Base-by-base conservation (phyloP, 2,888 invertebrate species). In the Drosophila greeni region DNA sequence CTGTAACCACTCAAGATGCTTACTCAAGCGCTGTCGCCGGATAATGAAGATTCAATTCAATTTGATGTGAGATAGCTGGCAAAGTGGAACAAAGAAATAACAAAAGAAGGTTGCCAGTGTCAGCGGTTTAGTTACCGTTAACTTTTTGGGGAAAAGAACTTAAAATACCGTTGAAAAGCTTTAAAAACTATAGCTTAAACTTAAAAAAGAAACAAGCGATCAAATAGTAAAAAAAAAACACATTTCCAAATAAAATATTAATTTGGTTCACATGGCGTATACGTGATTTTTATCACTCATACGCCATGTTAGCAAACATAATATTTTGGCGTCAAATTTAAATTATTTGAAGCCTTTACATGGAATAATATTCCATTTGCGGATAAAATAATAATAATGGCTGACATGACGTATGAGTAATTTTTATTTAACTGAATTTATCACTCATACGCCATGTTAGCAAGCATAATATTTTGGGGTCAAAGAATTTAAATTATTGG, bases 1-100 rank as follows among this genome's bases (percentile, higher is more conserved):
- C 42, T 24, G 42, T 11, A 11, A 20, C 47, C 23, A 39, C 59
- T 59, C 37, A 45, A 45, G 24, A 59, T 59, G 45, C 60, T 60
- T 31, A 45, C 42, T 45, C 18, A 60, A 60, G 59, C 24, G 60
- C 37, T 60, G 60, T 37, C 43, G 24, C 31, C 23, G n/a, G 43
- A 60, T 60, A 59, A 60, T 60, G 45, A 59, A 60, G 59, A 60
- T 60, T 59, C 60, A 60, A 59, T 60, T 60, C 59, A 60, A 59
- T 60, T 60, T 60, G 36, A 59, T 45, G 60, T 14, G 31, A 24
- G 42, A 45, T 37, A 31, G 59, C 60, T 59, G 6, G 45, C 36
- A 60, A 37, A 59, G 20, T 20, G 55, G 55, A 53, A 56, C 55
- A 60, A 37, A 24, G 60, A 45, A 45, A 39, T 24, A 37, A 60